Evolutionary conservation across 1,140 invertebrate species (phyloP).

Genomic region (Bombus huntii): DNA sequence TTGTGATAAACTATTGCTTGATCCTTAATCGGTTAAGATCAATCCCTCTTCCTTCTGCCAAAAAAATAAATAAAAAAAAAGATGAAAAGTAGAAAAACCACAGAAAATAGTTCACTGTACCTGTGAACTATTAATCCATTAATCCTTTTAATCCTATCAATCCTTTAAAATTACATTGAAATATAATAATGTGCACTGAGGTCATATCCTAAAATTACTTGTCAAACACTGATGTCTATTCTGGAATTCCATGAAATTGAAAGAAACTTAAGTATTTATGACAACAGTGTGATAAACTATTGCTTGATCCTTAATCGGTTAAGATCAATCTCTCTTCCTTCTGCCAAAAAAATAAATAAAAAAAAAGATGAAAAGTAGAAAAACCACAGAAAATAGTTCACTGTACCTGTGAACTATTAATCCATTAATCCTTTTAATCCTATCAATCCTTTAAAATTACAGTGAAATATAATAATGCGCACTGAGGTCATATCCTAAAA

Average conservation of each 20-base stretch:
- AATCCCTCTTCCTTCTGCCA: too few relatives aligned
- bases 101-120: slow-evolving; percentile 48
- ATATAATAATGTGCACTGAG: fast-evolving
- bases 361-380: too few relatives aligned
- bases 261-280: too few relatives aligned
- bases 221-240: too few relatives aligned
- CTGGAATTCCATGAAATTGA: too few relatives aligned
- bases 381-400: not conserved
- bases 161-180: fast-evolving
- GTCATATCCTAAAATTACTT: fast-evolving
- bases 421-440: too few relatives aligned
- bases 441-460: too few relatives aligned
- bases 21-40: not conserved
- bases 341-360: too few relatives aligned
- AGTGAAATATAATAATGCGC: too few relatives aligned
- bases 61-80: too few relatives aligned
- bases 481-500: too few relatives aligned
- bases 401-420: slow-evolving; percentile 72
- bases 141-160: fast-evolving
- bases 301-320: not conserved
- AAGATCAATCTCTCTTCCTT: not conserved
- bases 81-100: too few relatives aligned
- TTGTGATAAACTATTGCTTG: not conserved
- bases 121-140: slow-evolving; percentile 69
- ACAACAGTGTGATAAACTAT: not conserved